A percentile compares a stretch with the other conserved stretches of the same genome.
phyloP scores from a whole-genome alignment of 1,140 invertebrate genomes.

The Lethrus apterus region DNA sequence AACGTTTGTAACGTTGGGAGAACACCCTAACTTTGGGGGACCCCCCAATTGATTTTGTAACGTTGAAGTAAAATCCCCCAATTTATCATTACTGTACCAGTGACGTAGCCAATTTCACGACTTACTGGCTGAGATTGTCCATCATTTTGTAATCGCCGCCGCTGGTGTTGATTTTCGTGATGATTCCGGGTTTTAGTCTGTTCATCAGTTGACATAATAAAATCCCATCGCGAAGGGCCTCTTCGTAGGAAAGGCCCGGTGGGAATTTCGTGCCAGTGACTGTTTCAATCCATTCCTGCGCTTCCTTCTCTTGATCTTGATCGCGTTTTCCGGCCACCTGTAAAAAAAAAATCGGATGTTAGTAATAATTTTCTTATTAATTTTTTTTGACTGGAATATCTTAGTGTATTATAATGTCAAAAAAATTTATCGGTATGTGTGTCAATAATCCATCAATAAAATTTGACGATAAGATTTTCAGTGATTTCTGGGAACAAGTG shows the following conservation, averaged over 20 bases:
- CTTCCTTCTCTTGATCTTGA: constrained; percentile 72
- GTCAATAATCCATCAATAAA: no score
- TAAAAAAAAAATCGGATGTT: constrained; percentile 27
- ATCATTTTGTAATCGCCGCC: constrained; percentile 91
- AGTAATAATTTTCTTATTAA: background rate
- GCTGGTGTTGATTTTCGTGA: constrained; percentile 77
- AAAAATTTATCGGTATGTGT: no score
- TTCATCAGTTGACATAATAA: constrained; percentile 81
- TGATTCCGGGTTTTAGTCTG: constrained; percentile 71
- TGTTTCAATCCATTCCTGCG: constrained; percentile 81
- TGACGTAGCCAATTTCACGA: constrained; percentile 23
- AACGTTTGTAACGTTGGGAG: no score
- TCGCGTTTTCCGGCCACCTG: constrained; percentile 79
- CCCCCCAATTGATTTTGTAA: background rate
- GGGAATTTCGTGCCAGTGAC: constrained; percentile 77
- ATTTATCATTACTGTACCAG: no score
- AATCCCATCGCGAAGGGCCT: constrained; percentile 75
- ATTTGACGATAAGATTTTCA: no score
- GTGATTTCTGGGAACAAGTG: no score
- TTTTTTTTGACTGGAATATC: no score
- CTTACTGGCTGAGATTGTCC: constrained; percentile 87
- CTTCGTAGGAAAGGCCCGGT: constrained; percentile 58
- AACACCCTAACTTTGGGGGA: background rate
- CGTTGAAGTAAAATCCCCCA: background rate
- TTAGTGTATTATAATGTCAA: no score